Base-by-base conservation (phyloP, 2,888 invertebrate genomes). In the Drosophila colorata region DNA sequence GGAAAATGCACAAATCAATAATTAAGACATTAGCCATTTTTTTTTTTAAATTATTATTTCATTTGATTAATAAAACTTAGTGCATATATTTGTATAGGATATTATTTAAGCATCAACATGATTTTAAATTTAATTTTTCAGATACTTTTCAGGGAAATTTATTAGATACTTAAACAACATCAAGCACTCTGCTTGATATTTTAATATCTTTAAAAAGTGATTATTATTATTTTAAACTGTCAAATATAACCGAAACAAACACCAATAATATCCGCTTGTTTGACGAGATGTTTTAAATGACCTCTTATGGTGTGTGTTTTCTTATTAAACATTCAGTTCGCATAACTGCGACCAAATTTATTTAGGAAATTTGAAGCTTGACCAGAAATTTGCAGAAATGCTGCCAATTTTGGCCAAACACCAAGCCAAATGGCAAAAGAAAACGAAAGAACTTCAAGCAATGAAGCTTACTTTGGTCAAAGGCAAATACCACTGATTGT, bases 401-500 rank as follows among this genome's bases (percentile, higher is more conserved):
- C 69, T 73, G 66, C 59, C 80, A 75, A 78, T 67, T 67, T 67
- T 68, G 40, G 41, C 38, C 57, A 41, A 58, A 53, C 58, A 49
- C 18, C 40, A 58, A 52, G 49, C 46, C 47, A 63, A 69, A 33
- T 43, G 58, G 11, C 13, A 59, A 46, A 28, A 37, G 28, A 37
- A 49, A 57, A 43, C 33, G 52, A 56, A 64, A 61, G 57, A 67
- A 69, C 66, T 67, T 68, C 55, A 78, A 80, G 73, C 76, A 84
- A 84, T 70, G 74, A 69, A 79, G 73, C 80, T 74, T 64, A 66
- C 57, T 72, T 61, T 82, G 82, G 85, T 77, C 78, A 85, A 87
- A 78, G 74, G 75, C 82, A 87, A 85, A 85, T 80, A 78, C 78
- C 85, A 80, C 85, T 87, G 85, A 85, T 85, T 85, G 85, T 80